Evolutionary conservation across 2,888 invertebrate species (phyloP), one percentile per base, ranked within the genome.

Genomic region (Andrena fulva): DNA sequence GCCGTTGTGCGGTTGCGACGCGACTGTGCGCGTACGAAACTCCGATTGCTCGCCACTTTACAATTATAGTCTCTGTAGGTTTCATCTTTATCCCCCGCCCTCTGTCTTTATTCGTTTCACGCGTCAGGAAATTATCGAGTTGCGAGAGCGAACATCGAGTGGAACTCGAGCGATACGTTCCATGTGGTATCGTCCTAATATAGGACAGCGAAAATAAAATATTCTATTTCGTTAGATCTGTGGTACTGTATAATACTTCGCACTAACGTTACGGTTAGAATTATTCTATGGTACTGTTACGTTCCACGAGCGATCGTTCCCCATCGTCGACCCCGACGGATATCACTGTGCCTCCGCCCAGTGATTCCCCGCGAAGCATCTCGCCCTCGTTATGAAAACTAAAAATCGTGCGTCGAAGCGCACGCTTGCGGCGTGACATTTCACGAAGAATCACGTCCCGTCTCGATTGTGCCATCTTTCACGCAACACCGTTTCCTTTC

Each of bases 161-260:
- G 31, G 29, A 63, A 27, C 42, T 48, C 73, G 56, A 56, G 62
- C 42, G 48, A 64, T 54, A 56, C 20, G 10, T 66, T 66, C 35
- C 12, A n/a, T 50, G 56, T 24, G 59, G 42, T n/a, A 56, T 29
- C 33, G 67, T 72, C 80, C 80, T 78, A 80, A 80, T 79, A 78
- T 80, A 80, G 80, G 80, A 79, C 72, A 71, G 27, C 52, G 60
- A 20, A 67, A 27, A 24, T 52, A 54, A 42, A 71, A 71, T 70
- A 70, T 62, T 56, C 48, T 74, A 73, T 42, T 54, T 29, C 54
- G 29, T 42, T 56, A 50, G 27, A 73, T 73, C 71, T 71, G 29
- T 62, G 50, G 31, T 71, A 70, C 60, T 60, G 62, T 71, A 29
- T 35, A 64, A 64, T 72, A 72, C 33, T 63, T 72, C 24, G 33